phyloP scores from a whole-genome alignment of 1,140 invertebrate species.

The Eurosta solidaginis region DNA sequence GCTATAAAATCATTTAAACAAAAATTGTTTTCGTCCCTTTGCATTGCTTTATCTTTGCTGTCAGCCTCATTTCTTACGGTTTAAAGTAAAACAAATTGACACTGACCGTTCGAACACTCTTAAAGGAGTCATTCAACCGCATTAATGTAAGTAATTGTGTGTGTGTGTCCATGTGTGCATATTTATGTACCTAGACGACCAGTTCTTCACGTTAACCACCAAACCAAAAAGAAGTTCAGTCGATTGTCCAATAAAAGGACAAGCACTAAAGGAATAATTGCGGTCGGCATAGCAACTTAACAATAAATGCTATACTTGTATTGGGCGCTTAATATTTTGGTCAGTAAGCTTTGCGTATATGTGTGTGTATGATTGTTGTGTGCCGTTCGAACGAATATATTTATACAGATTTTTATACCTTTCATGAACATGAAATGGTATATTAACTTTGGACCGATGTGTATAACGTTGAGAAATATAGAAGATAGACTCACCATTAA shows the following conservation, averaged over 20 bases:
- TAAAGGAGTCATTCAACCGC: conserved; percentile 7
- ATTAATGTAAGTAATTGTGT: too few relatives aligned
- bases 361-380: neutral
- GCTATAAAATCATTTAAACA: conserved; percentile 8
- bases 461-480: too few relatives aligned
- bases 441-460: too few relatives aligned
- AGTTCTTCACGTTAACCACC: too few relatives aligned
- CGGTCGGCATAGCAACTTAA: neutral
- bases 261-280: neutral
- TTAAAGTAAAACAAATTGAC: neutral
- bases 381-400: neutral
- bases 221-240: too few relatives aligned
- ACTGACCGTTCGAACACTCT: neutral
- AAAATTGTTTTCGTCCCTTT: neutral
- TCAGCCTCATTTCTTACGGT: neutral
- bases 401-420: neutral
- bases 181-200: too few relatives aligned
- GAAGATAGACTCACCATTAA: too few relatives aligned
- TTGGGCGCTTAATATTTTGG: neutral
- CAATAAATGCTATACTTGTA: neutral
- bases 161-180: too few relatives aligned
- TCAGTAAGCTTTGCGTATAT: neutral
- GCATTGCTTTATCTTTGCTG: neutral
- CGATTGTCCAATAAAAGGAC: too few relatives aligned
- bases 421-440: too few relatives aligned